Evolutionary conservation across 2,888 invertebrate genomes (phyloP), one percentile per base, ranked within the genome.

Genomic region (Argyra leucocephala): DNA sequence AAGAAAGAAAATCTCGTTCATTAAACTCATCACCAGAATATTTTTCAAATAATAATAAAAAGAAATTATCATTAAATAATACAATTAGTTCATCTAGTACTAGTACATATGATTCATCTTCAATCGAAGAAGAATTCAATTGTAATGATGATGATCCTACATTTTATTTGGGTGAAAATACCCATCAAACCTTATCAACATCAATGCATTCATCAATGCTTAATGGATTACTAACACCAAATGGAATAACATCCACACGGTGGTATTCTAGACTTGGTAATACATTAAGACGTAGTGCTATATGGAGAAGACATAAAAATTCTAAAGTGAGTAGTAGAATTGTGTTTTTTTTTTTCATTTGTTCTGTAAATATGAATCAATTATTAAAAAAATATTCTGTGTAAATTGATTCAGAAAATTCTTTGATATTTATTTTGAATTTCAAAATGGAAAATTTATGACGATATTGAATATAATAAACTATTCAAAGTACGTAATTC

Each of bases 11-110:
- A 68, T 73, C 75, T 64, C 76, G 78, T 60, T 78, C 79, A 23
- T 71, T 78, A 22, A 79, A 76, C 69, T 76, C 76, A 65, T 79
- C 79, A n/a, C 78, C 79, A 24, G 72, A 74, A 9, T 70, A 74
- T 68, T 31, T 4, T 6, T 6, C 2, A 6, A 18, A 18, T 7
- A 31, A 31, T 24, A 72, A 75, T 24, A 77, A 76, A 68, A 76
- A 75, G 68, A 72, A 76, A 66, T 74, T 65, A 2, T 66, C 67
- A 3, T 69, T 67, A 15, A 64, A 59, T 63, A 64, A 48, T 12
- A 31, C 31, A n/a, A n/a, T n/a, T 31, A 48, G 48, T 48, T 18
- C 5, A 9, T 37, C 48, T 2, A 48, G 15, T 48, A 12, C n/a
- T 15, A 18, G 18, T 48, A 18, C 18, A 18, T 58, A 6, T 21